Evolutionary conservation across 2,797 vertebrate species (phyloP), one percentile per base, ranked within the genome.

Genomic region (Schizopygopsis malacanthus): DNA sequence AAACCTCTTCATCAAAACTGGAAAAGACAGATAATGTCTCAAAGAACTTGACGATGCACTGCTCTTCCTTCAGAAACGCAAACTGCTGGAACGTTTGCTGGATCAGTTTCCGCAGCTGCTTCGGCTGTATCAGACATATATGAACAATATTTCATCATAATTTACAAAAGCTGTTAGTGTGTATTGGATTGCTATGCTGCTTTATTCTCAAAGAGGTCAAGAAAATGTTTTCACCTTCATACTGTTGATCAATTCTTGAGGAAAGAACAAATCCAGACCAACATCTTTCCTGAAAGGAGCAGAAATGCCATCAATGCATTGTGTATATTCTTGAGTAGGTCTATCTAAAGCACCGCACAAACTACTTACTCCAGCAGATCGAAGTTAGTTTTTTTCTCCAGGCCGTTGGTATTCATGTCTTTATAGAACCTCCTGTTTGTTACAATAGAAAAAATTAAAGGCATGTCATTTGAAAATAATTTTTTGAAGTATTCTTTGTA

Each of bases 51-150:
- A 88, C 86, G 89, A 99, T 94, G 67, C 98, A 99, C 87, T 98
- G 95, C 15, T 99, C 97, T 88, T 98, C 97, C 33, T 93, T 93
- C 89, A 98, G 93, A 0, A 93, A 92, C 0, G 97, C 96, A 0
- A 98, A 99, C 89, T 97, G 96, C 95, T 96, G 97, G 89, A 99
- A 99, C 0, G 97, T 98, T 95, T 99, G 97, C 93, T 98, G 97
- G 92, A 99, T 96, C 95, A 99, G 91, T 93, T 96, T 97, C 54
- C 97, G 96, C 47, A 99, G 90, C 87, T 97, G 97, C 91, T 96
- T 97, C 6, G 96, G 92, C 98, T 99, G 91, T 0, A 84, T 2
- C 85, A 67, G 22, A 75, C 5, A 41, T 13, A 28, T 41, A 9
- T 63, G 28, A 28, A 20, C 50, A 50, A 54, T 11, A 22, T 61